phyloP scores from a whole-genome alignment of 1,140 invertebrate genomes.

The Drosophila sp. region DNA sequence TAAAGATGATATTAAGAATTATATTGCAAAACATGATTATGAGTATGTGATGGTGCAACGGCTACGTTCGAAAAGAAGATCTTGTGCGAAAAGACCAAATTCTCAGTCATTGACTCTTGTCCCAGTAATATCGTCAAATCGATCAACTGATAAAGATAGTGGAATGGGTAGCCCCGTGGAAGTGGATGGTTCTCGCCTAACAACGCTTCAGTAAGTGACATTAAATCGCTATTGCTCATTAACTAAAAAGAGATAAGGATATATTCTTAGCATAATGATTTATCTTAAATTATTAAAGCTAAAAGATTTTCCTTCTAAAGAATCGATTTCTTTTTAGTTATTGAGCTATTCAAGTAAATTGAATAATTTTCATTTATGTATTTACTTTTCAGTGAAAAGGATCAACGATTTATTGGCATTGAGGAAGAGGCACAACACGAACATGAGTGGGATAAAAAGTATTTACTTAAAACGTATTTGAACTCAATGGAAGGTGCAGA shows the following conservation, averaged over 20 bases:
- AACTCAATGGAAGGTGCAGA: slow-evolving; percentile 83
- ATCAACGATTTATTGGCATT: slow-evolving; percentile 89
- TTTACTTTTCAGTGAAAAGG: slow-evolving; percentile 86
- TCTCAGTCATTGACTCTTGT: slow-evolving; percentile 31
- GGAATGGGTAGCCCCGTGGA: slow-evolving; percentile 79
- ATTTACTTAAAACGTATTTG: slow-evolving; percentile 91
- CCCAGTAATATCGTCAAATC: slow-evolving; percentile 51
- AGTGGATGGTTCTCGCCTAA: slow-evolving; percentile 82
- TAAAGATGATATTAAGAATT: slow-evolving; percentile 48
- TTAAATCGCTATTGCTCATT: no score
- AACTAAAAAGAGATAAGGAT: no score
- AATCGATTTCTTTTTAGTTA: no score
- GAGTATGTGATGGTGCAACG: slow-evolving; percentile 77
- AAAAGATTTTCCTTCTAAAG: no score
- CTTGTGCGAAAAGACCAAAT: slow-evolving; percentile 10
- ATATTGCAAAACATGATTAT: slow-evolving; percentile 33
- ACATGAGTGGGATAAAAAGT: slow-evolving; percentile 91
- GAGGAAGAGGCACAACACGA: slow-evolving; percentile 90
- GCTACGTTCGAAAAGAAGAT: slow-evolving; percentile 43
- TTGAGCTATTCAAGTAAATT: no score
- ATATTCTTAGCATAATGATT: no score
- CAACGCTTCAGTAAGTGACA: slow-evolving; percentile 85
- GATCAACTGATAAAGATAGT: slow-evolving; percentile 78
- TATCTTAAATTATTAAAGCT: no score
- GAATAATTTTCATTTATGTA: not conserved